Percentiles rank a stretch among this genome's conserved stretches.
Evolutionary conservation across 2,113 vertebrate species (phyloP).

Genomic region (Lonchura striata): DNA sequence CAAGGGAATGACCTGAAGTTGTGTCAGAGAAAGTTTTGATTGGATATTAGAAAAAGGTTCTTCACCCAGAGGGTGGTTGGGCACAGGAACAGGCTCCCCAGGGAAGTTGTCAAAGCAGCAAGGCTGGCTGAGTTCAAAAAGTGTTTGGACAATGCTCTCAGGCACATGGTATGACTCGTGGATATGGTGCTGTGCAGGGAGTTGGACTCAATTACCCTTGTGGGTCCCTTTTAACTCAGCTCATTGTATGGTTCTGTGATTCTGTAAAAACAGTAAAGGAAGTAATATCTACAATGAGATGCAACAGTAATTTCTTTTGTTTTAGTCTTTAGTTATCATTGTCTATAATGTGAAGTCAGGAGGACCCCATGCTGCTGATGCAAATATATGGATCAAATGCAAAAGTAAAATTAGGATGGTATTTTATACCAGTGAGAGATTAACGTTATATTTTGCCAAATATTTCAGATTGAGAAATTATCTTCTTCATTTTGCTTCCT

Average conservation of each 20-base stretch:
- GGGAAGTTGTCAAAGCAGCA: not conserved
- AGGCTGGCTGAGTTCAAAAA: not conserved
- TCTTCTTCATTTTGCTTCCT: not conserved
- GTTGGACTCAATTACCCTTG: too few species aligned
- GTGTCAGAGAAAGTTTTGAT: not conserved
- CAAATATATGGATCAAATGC: not conserved
- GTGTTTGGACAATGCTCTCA: not conserved
- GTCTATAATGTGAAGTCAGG: not conserved
- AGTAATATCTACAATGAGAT: not conserved
- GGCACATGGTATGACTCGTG: rapidly evolving
- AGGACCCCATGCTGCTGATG: not conserved
- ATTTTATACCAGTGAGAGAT: not conserved
- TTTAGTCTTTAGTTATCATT: not conserved
- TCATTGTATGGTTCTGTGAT: not conserved
- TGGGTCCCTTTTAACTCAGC: not conserved
- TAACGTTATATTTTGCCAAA: not conserved
- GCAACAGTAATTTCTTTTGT: not conserved
- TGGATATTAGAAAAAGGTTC: not conserved
- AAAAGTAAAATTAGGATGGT: not conserved
- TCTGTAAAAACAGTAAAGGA: not conserved
- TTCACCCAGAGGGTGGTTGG: not conserved
- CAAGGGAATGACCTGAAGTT: not conserved
- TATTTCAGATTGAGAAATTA: not conserved
- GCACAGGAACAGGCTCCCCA: not conserved
- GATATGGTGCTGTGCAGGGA: not conserved